Evolutionary conservation across 2,113 vertebrate species (phyloP).

Genomic region (Neolamprologus brichardi): DNA sequence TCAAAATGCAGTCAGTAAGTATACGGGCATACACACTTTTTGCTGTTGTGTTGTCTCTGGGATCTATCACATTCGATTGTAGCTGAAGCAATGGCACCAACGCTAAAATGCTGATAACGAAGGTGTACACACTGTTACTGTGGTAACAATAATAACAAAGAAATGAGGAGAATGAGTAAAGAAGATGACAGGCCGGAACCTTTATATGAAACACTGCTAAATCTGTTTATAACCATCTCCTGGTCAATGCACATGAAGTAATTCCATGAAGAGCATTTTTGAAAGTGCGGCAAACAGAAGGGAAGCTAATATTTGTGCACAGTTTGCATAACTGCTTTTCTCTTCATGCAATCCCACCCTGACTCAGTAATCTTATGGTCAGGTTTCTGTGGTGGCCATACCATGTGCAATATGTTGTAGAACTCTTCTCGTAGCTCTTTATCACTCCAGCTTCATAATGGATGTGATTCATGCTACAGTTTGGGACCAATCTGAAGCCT

Average conservation of each 20-base stretch:
- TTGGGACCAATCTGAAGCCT: not conserved
- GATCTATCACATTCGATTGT: not conserved
- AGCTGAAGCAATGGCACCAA: not conserved
- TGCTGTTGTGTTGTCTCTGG: not conserved
- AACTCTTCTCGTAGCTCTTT: not conserved
- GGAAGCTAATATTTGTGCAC: not conserved
- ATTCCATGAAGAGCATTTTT: not conserved
- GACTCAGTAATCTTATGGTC: not conserved
- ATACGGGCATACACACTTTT: not conserved
- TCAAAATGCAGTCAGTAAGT: not conserved
- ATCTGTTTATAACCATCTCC: not conserved
- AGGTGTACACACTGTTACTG: not conserved
- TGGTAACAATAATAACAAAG: not conserved
- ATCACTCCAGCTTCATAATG: not conserved
- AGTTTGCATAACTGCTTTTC: not conserved
- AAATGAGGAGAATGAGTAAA: not conserved
- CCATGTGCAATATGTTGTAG: not conserved
- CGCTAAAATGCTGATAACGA: not conserved
- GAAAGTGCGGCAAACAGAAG: not conserved
- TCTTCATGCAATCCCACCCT: not conserved
- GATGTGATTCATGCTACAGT: not conserved
- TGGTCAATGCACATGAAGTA: not conserved
- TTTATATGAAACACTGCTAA: not conserved
- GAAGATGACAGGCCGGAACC: accelerated
- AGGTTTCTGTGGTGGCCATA: not conserved